Conservation (phyloP, 1,140 invertebrate genomes). For the Polypedilum vanderplanki region DNA sequence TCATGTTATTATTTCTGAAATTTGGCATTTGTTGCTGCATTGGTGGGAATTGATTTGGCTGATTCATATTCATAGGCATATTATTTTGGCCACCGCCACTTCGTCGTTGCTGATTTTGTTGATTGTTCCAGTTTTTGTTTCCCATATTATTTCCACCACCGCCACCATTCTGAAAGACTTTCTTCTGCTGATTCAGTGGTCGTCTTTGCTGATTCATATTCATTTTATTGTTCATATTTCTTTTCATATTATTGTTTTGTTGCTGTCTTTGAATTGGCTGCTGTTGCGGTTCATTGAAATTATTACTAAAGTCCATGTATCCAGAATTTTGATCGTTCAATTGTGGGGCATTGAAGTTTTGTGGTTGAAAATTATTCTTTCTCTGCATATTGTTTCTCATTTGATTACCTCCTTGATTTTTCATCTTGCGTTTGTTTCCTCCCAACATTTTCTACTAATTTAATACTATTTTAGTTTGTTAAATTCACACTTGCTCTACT, state of each 20-base stretch:
- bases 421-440: slow-evolving; percentile 21
- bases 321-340: slow-evolving; percentile 20
- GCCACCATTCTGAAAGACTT: slow-evolving; percentile 20
- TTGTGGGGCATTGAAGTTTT: background rate
- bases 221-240: background rate
- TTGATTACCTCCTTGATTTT: slow-evolving; percentile 1
- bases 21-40: background rate
- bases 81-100: background rate
- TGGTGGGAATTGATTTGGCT: slow-evolving; percentile 9
- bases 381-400: background rate
- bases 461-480: no score
- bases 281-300: slow-evolving; percentile 4
- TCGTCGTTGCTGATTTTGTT: background rate
- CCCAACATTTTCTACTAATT: background rate
- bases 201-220: background rate
- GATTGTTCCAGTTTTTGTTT: slow-evolving; percentile 14
- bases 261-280: background rate
- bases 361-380: background rate
- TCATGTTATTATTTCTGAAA: background rate
- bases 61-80: slow-evolving; percentile 3
- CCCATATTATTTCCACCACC: background rate
- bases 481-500: no score
- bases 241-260: background rate
- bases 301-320: slow-evolving; percentile 20
- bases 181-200: background rate